Base-by-base conservation (phyloP, 2,113 vertebrate species). In the Brienomyrus brachyistius region DNA sequence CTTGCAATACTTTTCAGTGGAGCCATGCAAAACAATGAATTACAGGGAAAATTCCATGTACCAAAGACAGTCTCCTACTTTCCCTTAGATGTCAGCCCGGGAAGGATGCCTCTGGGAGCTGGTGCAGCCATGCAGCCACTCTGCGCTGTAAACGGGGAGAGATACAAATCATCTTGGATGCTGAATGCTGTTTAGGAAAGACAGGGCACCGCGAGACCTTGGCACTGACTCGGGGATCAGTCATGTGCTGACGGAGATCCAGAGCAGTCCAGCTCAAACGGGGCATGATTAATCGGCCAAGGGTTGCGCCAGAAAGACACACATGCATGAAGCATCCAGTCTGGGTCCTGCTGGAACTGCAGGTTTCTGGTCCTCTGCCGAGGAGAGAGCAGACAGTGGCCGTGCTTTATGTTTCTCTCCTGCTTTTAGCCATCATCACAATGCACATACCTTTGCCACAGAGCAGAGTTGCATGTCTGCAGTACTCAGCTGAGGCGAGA, bases 171-270 rank as follows among this genome's bases (percentile, higher is more conserved):
- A 88, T 40, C 23, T 8, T 35, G 62, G 62, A 50, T 27, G n/a
- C 43, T 59, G n/a, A 47, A 66, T 31, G 40, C 40, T 40, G n/a
- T 47, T 11, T 62, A 50, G 11, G 62, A 88, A 74, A 77, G 27
- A 23, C 62, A 9, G 62, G 48, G 88, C 47, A 47, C 5, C 8
- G n/a, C 1, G 45, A 15, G 43, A 70, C 87, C 43, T 70, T 88
- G 87, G 87, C 56, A 88, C 48, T 6, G 62, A 50, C 45, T 47
- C 62, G 35, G 43, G 10, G 87, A 88, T 88, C 27, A 88, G 59
- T 21, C 17, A 88, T 31, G 62, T 88, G 88, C 62, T 7, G 43
- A 21, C 10, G 11, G 43, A 48, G 45, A 35, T 88, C 43, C 43
- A 59, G 15, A 40, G 35, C 74, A 80, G 31, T 43, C 74, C 74